Percentiles rank a stretch among this genome's conserved stretches.
Conservation (phyloP, 2,797 vertebrate genomes). For the Jordanella pulchra region DNA sequence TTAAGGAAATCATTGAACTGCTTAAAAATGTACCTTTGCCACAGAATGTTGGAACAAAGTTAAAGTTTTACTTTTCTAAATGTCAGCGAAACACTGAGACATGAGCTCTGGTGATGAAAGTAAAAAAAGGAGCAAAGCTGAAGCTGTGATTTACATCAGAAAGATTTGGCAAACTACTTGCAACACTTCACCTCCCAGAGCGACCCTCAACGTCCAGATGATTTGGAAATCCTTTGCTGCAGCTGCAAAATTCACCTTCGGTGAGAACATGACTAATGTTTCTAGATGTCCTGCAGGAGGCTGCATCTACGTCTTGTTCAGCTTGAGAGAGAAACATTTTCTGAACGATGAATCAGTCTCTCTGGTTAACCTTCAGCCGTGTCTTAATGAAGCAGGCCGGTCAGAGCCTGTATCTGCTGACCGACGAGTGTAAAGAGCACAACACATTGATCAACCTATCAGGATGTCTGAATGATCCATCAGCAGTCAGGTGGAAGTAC, state of each 20-base stretch:
- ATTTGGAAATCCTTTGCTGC: too few relatives aligned
- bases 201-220: too few relatives aligned
- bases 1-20: too few relatives aligned
- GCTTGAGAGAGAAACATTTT: slow-evolving; percentile 25
- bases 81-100: neutral
- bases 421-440: slow-evolving; percentile 16
- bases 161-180: too few relatives aligned
- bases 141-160: too few relatives aligned
- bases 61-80: too few relatives aligned
- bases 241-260: neutral
- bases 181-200: too few relatives aligned
- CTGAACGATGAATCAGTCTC: slow-evolving; percentile 52
- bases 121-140: too few relatives aligned
- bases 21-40: too few relatives aligned
- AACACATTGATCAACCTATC: slow-evolving; percentile 63
- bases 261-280: slow-evolving; percentile 36
- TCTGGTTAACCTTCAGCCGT: slow-evolving; percentile 61
- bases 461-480: slow-evolving; percentile 54
- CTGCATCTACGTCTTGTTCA: slow-evolving; percentile 3
- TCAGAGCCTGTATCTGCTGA: slow-evolving; percentile 52
- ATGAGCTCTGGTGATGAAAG: too few relatives aligned
- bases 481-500: slow-evolving; percentile 35
- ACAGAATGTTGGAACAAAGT: too few relatives aligned
- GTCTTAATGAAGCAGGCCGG: slow-evolving; percentile 57
- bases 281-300: slow-evolving; percentile 1